Evolutionary conservation across 2,888 invertebrate genomes (phyloP).

Genomic region (Leptinotarsa rubiginosa): DNA sequence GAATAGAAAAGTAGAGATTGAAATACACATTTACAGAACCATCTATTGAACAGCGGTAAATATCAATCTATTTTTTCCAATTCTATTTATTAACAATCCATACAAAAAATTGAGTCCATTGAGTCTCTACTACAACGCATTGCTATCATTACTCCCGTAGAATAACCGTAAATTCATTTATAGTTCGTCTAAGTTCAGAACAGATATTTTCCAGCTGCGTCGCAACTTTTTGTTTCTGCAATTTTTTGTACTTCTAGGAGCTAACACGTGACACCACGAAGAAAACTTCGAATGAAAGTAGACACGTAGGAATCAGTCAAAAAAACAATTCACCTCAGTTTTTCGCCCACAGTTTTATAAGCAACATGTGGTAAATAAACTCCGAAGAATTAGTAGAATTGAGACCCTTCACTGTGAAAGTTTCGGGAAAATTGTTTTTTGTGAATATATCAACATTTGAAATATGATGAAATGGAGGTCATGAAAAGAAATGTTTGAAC

Average conservation of each 20-base stretch:
- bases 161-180: not conserved
- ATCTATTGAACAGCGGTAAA: too few relatives aligned
- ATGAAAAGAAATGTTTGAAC: not conserved
- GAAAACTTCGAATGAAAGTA: constrained; percentile 22
- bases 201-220: constrained; percentile 16
- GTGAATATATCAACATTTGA: not conserved
- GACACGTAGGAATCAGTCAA: constrained; percentile 8
- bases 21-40: too few relatives aligned
- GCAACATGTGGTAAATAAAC: constrained; percentile 25
- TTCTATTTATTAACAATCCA: too few relatives aligned
- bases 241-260: constrained; percentile 9
- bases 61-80: too few relatives aligned
- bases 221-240: constrained; percentile 17
- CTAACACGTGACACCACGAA: constrained; percentile 17
- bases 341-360: not conserved
- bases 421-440: constrained; percentile 19
- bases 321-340: constrained; percentile 7
- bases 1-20: too few relatives aligned
- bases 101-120: too few relatives aligned
- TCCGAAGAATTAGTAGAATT: constrained; percentile 6
- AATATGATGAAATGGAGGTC: not conserved
- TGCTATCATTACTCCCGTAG: not conserved
- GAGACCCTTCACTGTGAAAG: constrained; percentile 19
- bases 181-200: not conserved
- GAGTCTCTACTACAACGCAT: too few relatives aligned